phyloP scores from a whole-genome alignment of 2,797 vertebrate species.

The Acomys russatus region DNA sequence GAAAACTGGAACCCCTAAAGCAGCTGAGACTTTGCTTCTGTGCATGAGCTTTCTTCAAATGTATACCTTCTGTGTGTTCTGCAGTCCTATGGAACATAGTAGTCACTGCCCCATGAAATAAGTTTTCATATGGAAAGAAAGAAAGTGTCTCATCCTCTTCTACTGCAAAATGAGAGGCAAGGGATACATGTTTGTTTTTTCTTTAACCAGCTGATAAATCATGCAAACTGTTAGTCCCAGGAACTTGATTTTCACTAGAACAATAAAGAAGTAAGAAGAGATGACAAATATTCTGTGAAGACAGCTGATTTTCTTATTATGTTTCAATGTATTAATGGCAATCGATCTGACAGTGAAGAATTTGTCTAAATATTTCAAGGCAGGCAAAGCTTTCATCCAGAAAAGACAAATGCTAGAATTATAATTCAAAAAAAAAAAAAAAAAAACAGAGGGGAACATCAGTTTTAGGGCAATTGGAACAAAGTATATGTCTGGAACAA shows the following conservation, averaged over 20 bases:
- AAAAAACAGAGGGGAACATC: slow-evolving; percentile 75
- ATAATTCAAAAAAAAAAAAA: slow-evolving; percentile 68
- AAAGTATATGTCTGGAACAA: slow-evolving; percentile 77
- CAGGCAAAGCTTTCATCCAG: slow-evolving; percentile 77
- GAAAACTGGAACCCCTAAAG: slow-evolving; percentile 50
- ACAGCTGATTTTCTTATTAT: slow-evolving; percentile 81
- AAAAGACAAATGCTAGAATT: slow-evolving; percentile 82
- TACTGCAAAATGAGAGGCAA: not conserved
- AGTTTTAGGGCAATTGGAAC: slow-evolving; percentile 80
- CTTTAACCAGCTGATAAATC: not conserved
- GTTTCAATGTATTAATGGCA: slow-evolving; percentile 83
- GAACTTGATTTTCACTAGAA: slow-evolving; percentile 65
- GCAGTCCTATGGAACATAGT: slow-evolving; percentile 25
- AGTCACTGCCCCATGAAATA: not conserved
- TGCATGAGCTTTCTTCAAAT: slow-evolving; percentile 26
- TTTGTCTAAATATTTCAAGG: slow-evolving; percentile 82
- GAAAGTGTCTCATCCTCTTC: not conserved
- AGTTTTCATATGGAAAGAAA: not conserved
- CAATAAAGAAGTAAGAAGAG: slow-evolving; percentile 72
- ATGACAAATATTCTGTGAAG: slow-evolving; percentile 73
- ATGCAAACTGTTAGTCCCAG: slow-evolving; percentile 36
- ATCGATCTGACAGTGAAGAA: slow-evolving; percentile 80
- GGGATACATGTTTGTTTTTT: not conserved
- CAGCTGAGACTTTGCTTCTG: slow-evolving; percentile 56
- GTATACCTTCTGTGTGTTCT: slow-evolving; percentile 49